Evolutionary conservation across 1,140 invertebrate species (phyloP).

Genomic region (Drosophila pachea): DNA sequence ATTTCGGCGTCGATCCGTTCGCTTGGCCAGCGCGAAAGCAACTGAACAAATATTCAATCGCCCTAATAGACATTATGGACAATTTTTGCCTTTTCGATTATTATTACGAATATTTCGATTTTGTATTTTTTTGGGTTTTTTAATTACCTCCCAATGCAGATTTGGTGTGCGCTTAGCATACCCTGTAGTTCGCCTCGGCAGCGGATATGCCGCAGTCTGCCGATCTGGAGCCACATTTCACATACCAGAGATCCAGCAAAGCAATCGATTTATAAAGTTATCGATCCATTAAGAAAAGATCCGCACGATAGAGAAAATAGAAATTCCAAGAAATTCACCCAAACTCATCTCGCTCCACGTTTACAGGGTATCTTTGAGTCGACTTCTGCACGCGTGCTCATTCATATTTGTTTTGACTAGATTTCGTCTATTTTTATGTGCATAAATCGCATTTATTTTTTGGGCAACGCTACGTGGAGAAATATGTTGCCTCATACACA

Average conservation of each 20-base stretch:
- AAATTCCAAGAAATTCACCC: no score
- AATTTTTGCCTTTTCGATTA: constrained; percentile 1
- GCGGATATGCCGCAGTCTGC: no score
- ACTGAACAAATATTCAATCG: constrained; percentile 14
- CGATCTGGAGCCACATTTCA: neutral
- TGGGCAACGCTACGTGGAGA: constrained; percentile 12
- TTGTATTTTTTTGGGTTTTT: neutral
- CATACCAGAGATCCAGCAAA: no score
- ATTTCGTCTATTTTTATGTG: neutral
- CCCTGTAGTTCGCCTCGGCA: neutral
- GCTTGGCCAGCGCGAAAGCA: constrained; percentile 33
- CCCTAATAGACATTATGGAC: constrained; percentile 4
- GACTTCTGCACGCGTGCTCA: no score
- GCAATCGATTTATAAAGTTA: no score
- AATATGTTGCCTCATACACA: no score
- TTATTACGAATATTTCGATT: neutral
- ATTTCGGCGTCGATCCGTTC: constrained; percentile 21
- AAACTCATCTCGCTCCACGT: neutral
- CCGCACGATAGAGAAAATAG: no score
- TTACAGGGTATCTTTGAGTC: neutral
- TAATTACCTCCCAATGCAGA: constrained; percentile 9
- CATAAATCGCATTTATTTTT: neutral
- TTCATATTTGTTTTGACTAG: constrained; percentile 4
- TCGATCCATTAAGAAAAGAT: no score
- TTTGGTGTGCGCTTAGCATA: neutral